Conservation (phyloP, 2,797 vertebrate genomes). For the Bradypodion pumilum region DNA sequence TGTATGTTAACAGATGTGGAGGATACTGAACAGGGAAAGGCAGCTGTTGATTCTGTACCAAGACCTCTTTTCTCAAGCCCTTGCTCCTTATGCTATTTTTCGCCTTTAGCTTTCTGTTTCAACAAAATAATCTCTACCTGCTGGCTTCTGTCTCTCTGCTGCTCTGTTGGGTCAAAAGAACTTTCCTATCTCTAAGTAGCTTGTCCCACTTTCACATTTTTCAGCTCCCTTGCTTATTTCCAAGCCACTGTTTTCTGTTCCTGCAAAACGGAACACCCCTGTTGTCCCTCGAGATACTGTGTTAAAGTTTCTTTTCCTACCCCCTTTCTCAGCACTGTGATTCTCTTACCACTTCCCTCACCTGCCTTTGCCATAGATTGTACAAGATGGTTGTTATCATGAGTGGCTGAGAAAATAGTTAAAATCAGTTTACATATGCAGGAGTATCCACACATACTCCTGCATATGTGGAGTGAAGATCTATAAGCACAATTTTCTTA, state of each 20-base stretch:
- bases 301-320: slow-evolving; percentile 5
- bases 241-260: not conserved
- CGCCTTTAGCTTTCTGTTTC: not conserved
- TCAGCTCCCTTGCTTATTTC: not conserved
- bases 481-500: not conserved
- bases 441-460: not conserved
- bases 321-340: not conserved
- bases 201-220: not conserved
- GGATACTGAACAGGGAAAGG: too few relatives aligned
- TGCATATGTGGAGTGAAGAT: not conserved
- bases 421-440: not conserved
- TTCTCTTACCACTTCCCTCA: not conserved
- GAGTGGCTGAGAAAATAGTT: not conserved
- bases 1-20: not conserved
- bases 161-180: not conserved
- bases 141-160: not conserved
- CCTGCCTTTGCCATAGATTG: slow-evolving; percentile 8
- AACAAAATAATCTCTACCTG: not conserved
- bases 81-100: not conserved
- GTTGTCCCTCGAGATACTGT: not conserved
- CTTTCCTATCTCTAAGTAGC: not conserved
- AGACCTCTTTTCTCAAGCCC: not conserved
- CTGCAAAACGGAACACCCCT: not conserved
- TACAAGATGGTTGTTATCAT: not conserved
- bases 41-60: not conserved